phyloP scores from a whole-genome alignment of 2,888 invertebrate species.

The Neuroscelio doddi region DNA sequence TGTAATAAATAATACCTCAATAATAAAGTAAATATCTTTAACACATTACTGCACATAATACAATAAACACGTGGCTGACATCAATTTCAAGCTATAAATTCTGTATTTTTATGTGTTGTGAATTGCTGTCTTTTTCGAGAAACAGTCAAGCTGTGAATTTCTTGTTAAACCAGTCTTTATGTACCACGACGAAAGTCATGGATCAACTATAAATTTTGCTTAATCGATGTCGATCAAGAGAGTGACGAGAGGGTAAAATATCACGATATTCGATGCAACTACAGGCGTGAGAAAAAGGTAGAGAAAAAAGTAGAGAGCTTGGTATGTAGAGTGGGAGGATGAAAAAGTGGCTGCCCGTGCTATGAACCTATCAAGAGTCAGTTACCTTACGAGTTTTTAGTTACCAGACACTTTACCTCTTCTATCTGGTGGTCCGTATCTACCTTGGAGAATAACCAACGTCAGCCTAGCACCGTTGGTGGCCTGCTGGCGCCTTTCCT shows the following conservation, averaged over 20 bases:
- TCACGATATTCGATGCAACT: constrained; percentile 28
- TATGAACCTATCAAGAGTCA: constrained; percentile 48
- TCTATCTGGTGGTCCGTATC: constrained; percentile 59
- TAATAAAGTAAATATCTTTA: no score
- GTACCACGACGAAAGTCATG: background rate
- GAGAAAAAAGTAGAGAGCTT: constrained; percentile 20
- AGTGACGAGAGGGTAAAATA: constrained; percentile 24
- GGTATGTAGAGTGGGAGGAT: constrained; percentile 40
- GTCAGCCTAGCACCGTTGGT: constrained; percentile 53
- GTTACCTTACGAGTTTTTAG: constrained; percentile 62
- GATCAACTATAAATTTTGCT: constrained; percentile 3
- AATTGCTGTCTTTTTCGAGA: background rate
- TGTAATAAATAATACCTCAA: no score
- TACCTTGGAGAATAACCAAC: constrained; percentile 48
- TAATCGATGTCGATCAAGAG: constrained; percentile 11
- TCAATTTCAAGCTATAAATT: no score
- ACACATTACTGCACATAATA: no score
- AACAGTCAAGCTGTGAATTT: background rate
- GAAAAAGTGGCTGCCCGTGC: constrained; percentile 44
- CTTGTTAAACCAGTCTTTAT: no score
- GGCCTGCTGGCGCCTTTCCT: constrained; percentile 51
- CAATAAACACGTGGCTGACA: no score
- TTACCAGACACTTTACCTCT: constrained; percentile 61
- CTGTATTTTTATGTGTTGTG: no score
- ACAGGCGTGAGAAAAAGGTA: constrained; percentile 49